These are phyloP conservation scores for Lates japonicus DNA, from an alignment of 2,797 vertebrate genomes.

Conservation along the genomic window DNA sequence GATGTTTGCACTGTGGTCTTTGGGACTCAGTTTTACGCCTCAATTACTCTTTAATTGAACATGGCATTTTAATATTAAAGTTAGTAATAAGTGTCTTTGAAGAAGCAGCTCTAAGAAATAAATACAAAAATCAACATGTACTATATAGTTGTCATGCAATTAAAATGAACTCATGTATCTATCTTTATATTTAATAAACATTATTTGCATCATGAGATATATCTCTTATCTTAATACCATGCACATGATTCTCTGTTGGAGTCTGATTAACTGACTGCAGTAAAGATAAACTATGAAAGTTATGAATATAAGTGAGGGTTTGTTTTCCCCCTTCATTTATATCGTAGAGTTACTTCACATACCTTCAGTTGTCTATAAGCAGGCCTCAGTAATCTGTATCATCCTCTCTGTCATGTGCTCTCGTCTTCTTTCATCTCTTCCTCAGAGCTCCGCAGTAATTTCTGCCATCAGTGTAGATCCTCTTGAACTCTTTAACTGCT, in stretches of 20 bases:
- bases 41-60: too few relatives aligned
- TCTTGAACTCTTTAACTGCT: background rate
- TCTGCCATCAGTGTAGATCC: background rate
- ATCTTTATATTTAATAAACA: background rate
- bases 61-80: background rate
- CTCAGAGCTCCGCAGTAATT: background rate
- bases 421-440: background rate
- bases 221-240: background rate
- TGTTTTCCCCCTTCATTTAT: background rate
- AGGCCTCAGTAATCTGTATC: conserved; percentile 19
- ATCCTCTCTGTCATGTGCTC: conserved; percentile 8
- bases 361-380: background rate
- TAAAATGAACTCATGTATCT: background rate
- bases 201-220: background rate
- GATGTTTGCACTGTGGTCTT: too few relatives aligned
- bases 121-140: too few relatives aligned
- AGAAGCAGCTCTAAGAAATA: too few relatives aligned
- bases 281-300: too few relatives aligned
- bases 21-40: too few relatives aligned
- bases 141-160: background rate
- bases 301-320: background rate
- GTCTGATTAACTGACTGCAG: too few relatives aligned
- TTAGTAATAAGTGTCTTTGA: too few relatives aligned
- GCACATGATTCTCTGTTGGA: background rate
- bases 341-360: background rate